Percentiles rank a stretch among this genome's conserved stretches.
These are phyloP conservation scores for Clarias magur DNA, from an alignment of 2,113 vertebrate genomes.

Conservation along the genomic window DNA sequence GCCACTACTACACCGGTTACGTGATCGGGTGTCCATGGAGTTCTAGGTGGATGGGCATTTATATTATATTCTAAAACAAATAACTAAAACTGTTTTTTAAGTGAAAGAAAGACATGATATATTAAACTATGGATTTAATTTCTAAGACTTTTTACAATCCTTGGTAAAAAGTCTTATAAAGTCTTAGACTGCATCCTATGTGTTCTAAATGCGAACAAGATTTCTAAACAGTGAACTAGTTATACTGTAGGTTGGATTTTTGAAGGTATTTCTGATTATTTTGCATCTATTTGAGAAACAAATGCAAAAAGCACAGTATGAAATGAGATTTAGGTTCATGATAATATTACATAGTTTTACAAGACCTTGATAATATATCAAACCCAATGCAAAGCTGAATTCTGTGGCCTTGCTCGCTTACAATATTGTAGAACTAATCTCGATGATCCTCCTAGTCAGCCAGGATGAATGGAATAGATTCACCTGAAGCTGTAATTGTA, in stretches of 20 bases:
- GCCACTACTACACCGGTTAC: not conserved
- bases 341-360: not conserved
- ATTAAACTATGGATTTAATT: not conserved
- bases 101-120: not conserved
- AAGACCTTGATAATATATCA: not conserved
- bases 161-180: not conserved
- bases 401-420: not conserved
- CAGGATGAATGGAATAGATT: not conserved
- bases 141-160: not conserved
- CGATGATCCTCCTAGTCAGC: too few species aligned
- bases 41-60: not conserved
- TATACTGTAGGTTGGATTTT: not conserved
- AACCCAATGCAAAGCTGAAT: not conserved
- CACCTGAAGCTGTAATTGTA: not conserved
- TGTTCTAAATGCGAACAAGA: not conserved
- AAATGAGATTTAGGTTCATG: not conserved
- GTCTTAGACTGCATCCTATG: not conserved
- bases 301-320: not conserved
- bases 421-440: not conserved
- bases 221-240: not conserved
- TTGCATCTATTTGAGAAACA: not conserved
- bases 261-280: not conserved
- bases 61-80: not conserved
- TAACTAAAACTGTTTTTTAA: not conserved
- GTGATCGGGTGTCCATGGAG: not conserved